phyloP scores from a whole-genome alignment of 2,797 vertebrate genomes.

The Balearica regulorum region DNA sequence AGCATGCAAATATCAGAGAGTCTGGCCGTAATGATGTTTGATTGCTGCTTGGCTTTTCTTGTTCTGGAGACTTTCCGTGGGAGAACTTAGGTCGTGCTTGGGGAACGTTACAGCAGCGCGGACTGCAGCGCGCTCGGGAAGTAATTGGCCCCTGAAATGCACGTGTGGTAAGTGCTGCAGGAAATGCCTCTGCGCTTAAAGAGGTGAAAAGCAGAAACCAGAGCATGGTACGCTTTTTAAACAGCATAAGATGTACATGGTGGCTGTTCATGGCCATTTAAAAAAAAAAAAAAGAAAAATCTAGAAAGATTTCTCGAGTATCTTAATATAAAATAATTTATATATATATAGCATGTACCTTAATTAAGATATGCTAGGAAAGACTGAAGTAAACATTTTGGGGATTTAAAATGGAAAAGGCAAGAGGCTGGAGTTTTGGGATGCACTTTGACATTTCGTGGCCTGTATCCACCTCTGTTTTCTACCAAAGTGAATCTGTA shows the following conservation, averaged over 20 bases:
- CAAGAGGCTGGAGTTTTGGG: background rate
- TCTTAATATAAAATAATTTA: background rate
- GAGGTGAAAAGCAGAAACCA: background rate
- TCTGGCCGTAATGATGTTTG: background rate
- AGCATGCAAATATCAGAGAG: background rate
- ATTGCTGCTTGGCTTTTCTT: background rate
- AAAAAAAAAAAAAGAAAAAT: background rate
- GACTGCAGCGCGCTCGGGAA: background rate
- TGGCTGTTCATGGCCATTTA: background rate
- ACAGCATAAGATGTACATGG: rapidly evolving
- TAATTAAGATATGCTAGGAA: background rate
- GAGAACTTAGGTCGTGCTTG: background rate
- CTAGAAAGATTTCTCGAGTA: background rate
- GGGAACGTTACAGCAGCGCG: rapidly evolving
- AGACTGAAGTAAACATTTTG: background rate
- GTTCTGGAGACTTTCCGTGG: background rate
- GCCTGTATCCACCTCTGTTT: background rate
- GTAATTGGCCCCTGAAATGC: background rate
- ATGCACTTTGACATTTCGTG: background rate
- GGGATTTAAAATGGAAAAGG: background rate
- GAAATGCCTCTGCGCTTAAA: background rate
- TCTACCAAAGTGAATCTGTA: background rate
- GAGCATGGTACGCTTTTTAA: background rate
- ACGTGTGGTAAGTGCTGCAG: background rate
- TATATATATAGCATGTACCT: background rate